phyloP scores from a whole-genome alignment of 2,797 vertebrate genomes.

The Lepilemur septentrionalis region DNA sequence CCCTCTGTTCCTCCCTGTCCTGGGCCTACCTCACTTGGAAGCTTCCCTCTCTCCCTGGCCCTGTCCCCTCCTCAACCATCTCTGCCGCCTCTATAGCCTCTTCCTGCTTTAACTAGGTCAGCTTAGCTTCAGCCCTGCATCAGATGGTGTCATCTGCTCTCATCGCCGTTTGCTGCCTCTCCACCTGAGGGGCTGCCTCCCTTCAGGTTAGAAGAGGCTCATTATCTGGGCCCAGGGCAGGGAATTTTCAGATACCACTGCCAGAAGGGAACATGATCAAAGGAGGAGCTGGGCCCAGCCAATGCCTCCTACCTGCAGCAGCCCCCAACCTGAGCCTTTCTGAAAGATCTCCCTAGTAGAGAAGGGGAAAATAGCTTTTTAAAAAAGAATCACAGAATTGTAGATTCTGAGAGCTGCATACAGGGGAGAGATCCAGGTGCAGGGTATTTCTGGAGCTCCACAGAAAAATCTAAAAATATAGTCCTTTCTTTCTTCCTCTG shows the following conservation, averaged over 20 bases:
- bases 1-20: background rate
- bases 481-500: slow-evolving; percentile 49
- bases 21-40: background rate
- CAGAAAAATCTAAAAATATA: slow-evolving; percentile 56
- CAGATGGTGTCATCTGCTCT: background rate
- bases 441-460: slow-evolving; percentile 6
- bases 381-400: slow-evolving; percentile 41
- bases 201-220: background rate
- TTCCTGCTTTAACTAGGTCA: slow-evolving; percentile 56
- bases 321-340: background rate
- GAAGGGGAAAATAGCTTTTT: slow-evolving; percentile 29
- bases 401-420: slow-evolving; percentile 10
- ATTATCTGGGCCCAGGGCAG: background rate
- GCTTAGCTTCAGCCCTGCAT: background rate
- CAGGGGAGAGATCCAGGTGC: slow-evolving; percentile 40
- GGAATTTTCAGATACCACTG: background rate
- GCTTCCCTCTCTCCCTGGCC: background rate
- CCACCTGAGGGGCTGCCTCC: background rate
- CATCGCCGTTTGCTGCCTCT: background rate
- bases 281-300: background rate
- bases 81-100: background rate
- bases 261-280: slow-evolving; percentile 5
- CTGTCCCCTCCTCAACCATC: background rate
- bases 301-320: slow-evolving; percentile 13
- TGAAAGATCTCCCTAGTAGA: slow-evolving; percentile 24